Evolutionary conservation across 2,888 invertebrate species (phyloP).

Genomic region (Ichneumoninae sp.): DNA sequence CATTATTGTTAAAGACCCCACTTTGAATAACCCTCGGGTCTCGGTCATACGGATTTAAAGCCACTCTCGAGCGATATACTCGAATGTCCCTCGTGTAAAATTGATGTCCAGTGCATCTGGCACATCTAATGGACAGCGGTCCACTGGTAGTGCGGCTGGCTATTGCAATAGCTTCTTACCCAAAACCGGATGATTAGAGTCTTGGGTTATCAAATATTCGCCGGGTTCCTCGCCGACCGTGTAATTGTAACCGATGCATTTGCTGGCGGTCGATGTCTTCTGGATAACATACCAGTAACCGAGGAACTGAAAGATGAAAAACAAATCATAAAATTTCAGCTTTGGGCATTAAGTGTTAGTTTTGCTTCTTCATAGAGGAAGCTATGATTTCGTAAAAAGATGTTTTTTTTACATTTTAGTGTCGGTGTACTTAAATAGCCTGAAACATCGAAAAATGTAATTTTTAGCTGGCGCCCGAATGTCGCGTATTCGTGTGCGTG

Average conservation of each 20-base stretch:
- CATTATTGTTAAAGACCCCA: constrained; percentile 52
- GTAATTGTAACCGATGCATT: constrained; percentile 92
- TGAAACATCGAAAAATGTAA: no score
- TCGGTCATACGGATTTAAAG: constrained; percentile 28
- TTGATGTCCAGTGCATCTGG: background rate
- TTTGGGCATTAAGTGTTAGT: background rate
- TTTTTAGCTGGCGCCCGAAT: background rate
- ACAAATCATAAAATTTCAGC: constrained; percentile 21
- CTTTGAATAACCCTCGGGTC: constrained; percentile 44
- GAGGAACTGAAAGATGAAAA: constrained; percentile 86
- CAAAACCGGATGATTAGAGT: constrained; percentile 87
- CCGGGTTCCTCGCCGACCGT: constrained; percentile 89
- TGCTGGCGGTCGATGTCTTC: constrained; percentile 92
- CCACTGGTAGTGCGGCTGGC: background rate
- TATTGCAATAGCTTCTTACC: constrained; percentile 72
- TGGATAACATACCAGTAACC: constrained; percentile 93
- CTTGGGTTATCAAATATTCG: constrained; percentile 89
- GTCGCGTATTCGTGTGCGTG: no score
- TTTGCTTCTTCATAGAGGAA: no score
- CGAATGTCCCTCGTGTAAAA: background rate
- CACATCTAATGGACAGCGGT: background rate
- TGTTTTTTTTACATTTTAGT: background rate
- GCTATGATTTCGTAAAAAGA: no score
- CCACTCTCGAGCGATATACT: constrained; percentile 33
- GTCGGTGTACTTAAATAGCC: constrained; percentile 4